phyloP scores from a whole-genome alignment of 2,888 invertebrate species.

The Endotricha flammealis region DNA sequence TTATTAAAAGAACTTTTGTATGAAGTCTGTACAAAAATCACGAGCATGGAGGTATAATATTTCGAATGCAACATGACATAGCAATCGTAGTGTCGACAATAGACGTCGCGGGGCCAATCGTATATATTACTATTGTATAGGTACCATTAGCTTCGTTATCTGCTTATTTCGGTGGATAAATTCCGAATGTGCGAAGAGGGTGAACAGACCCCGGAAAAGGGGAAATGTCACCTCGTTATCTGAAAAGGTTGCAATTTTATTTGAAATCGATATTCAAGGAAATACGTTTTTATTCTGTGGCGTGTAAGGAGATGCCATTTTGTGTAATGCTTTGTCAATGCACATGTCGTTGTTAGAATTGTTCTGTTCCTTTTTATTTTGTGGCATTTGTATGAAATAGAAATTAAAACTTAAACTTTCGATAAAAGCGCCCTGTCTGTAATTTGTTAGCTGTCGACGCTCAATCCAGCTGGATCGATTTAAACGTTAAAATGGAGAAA shows the following conservation, averaged over 20 bases:
- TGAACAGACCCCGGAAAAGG: slow-evolving; percentile 64
- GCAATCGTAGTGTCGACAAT: slow-evolving; percentile 13
- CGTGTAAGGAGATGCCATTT: slow-evolving; percentile 32
- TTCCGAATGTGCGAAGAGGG: slow-evolving; percentile 61
- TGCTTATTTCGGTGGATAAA: slow-evolving; percentile 76
- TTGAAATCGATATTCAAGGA: slow-evolving; percentile 76
- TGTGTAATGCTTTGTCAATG: slow-evolving; percentile 27
- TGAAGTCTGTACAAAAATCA: slow-evolving; percentile 9
- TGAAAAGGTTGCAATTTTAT: slow-evolving; percentile 78
- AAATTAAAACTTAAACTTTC: no score
- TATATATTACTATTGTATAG: slow-evolving; percentile 24
- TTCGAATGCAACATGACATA: slow-evolving; percentile 30
- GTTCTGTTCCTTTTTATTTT: no score
- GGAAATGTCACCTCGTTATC: slow-evolving; percentile 77
- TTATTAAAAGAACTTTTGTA: no score
- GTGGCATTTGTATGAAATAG: no score
- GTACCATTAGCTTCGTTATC: slow-evolving; percentile 72
- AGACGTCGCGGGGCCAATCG: slow-evolving; percentile 10
- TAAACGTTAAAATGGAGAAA: no score
- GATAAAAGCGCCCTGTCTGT: no score
- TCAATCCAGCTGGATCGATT: no score
- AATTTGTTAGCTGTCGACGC: no score
- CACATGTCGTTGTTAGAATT: slow-evolving; percentile 15
- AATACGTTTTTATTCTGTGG: slow-evolving; percentile 47
- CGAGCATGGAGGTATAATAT: slow-evolving; percentile 20